A percentile compares a stretch with the other conserved stretches of the same genome.
phyloP scores from a whole-genome alignment of 2,797 vertebrate genomes.

The Hyperoplus lanceolatus region DNA sequence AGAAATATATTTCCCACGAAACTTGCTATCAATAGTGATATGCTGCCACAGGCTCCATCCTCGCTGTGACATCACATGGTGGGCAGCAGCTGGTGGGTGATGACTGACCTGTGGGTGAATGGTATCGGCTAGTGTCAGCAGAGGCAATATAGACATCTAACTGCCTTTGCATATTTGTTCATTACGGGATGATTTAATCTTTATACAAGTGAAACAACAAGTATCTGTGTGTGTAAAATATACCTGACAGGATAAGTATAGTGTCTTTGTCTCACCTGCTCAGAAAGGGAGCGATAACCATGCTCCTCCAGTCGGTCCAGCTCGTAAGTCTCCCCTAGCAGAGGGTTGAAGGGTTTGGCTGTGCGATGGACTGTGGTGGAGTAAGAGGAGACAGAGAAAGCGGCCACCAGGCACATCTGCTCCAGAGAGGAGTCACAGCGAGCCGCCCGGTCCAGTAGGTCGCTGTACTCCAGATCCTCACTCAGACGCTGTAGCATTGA shows the following conservation, averaged over 20 bases:
- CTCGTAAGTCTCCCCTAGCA: constrained; percentile 96
- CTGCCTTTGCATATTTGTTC: not conserved
- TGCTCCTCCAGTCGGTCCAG: constrained; percentile 93
- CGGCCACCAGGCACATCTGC: constrained; percentile 96
- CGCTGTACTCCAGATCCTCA: constrained; percentile 96
- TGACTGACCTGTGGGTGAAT: constrained; percentile 91
- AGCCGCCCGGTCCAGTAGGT: constrained; percentile 94
- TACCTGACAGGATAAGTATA: not conserved
- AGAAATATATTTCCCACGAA: constrained; percentile 97
- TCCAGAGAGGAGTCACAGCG: constrained; percentile 91
- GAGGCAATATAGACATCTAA: not conserved
- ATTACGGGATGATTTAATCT: not conserved
- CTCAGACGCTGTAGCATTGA: constrained; percentile 98
- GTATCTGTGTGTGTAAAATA: constrained; percentile 10
- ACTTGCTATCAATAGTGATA: constrained; percentile 97
- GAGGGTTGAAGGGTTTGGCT: constrained; percentile 97
- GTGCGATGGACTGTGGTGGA: constrained; percentile 95
- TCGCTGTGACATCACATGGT: constrained; percentile 91
- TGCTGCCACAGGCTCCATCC: constrained; percentile 97
- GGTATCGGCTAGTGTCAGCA: constrained; percentile 34
- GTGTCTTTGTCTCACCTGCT: constrained; percentile 86
- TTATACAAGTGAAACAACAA: not conserved
- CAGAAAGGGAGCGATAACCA: constrained; percentile 94
- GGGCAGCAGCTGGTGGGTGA: constrained; percentile 94
- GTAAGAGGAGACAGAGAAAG: constrained; percentile 97